Percentiles rank a stretch among this genome's conserved stretches.
Conservation (phyloP, 2,797 vertebrate genomes). For the Buphagus erythrorhynchus region DNA sequence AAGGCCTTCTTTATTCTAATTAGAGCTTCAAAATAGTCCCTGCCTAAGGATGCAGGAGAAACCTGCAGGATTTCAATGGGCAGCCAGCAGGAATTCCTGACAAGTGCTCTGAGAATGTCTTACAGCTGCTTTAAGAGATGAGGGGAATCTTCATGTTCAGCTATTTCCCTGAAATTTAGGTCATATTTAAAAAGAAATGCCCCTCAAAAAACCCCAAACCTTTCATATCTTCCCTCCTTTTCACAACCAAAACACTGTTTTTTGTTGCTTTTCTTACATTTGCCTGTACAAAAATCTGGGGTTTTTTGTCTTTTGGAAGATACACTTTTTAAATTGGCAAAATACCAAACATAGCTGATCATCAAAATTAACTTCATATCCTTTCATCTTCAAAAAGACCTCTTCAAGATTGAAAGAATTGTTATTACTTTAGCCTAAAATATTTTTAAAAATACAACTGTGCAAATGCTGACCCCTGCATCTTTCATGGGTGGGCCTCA, state of each 20-base stretch:
- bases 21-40: background rate
- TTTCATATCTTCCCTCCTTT: background rate
- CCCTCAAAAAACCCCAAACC: rapidly evolving
- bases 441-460: rapidly evolving
- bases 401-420: background rate
- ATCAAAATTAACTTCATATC: background rate
- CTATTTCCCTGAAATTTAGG: background rate
- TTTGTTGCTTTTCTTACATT: background rate
- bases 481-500: background rate
- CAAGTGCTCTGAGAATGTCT: background rate
- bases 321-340: background rate
- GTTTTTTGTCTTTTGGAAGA: background rate
- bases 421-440: background rate
- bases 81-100: background rate
- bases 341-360: background rate
- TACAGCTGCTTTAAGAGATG: background rate
- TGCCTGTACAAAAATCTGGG: background rate
- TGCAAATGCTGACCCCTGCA: background rate
- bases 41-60: background rate
- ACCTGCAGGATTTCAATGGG: background rate
- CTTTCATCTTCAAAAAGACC: background rate
- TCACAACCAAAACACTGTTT: rapidly evolving
- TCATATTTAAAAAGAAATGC: background rate
- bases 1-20: background rate
- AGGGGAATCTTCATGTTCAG: background rate